phyloP scores from a whole-genome alignment of 2,888 invertebrate species.

The Scaptomyza flava region DNA sequence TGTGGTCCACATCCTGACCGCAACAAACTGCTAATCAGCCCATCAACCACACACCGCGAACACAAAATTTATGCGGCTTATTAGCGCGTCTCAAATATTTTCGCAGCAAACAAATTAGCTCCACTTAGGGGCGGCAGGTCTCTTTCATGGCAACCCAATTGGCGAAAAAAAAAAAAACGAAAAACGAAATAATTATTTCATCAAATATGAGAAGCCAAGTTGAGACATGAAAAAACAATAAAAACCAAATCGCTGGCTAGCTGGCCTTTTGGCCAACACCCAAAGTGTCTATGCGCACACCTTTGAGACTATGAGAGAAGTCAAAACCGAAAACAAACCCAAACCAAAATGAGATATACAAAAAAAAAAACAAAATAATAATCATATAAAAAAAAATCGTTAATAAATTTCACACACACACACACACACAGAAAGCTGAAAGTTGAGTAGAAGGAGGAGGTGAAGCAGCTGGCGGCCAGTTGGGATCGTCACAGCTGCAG shows the following conservation, averaged over 20 bases:
- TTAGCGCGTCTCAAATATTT: slow-evolving; percentile 71
- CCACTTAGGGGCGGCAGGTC: slow-evolving; percentile 71
- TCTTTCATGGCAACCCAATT: slow-evolving; percentile 52
- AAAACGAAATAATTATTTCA: slow-evolving; percentile 57
- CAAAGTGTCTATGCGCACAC: slow-evolving; percentile 78
- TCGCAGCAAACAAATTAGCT: slow-evolving; percentile 78
- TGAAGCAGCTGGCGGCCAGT: slow-evolving; percentile 24
- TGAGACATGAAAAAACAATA: slow-evolving; percentile 42
- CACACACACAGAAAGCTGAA: slow-evolving; percentile 17
- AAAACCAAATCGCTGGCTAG: slow-evolving; percentile 44
- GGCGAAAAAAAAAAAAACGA: slow-evolving; percentile 26
- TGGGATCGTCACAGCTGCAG: slow-evolving; percentile 67
- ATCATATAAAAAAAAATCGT: slow-evolving; percentile 68
- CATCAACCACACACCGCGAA: slow-evolving; percentile 44
- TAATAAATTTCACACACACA: slow-evolving; percentile 73
- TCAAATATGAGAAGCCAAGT: slow-evolving; percentile 52
- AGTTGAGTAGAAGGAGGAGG: slow-evolving; percentile 4
- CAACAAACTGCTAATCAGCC: slow-evolving; percentile 72
- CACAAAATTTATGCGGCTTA: slow-evolving; percentile 67
- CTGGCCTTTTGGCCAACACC: slow-evolving; percentile 63
- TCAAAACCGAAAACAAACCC: slow-evolving; percentile 14
- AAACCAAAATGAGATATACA: slow-evolving; percentile 61
- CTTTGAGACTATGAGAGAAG: slow-evolving; percentile 59
- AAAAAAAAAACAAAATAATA: slow-evolving; percentile 36
- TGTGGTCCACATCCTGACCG: slow-evolving; percentile 67